phyloP scores from a whole-genome alignment of 2,888 invertebrate genomes.

The Drosophila colorata region DNA sequence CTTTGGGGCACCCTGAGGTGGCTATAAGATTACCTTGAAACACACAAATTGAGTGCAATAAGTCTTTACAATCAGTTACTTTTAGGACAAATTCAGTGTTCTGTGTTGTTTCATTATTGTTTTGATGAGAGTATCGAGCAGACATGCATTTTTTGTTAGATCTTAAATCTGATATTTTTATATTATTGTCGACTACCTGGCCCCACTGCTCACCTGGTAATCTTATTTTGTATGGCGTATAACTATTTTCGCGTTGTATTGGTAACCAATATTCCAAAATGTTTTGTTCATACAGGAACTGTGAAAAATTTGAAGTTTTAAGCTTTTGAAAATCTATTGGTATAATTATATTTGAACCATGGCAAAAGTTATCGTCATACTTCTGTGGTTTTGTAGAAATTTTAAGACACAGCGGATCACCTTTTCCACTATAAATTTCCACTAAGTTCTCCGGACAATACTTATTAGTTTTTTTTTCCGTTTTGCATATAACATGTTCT shows the following conservation, averaged over 20 bases:
- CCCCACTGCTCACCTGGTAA: constrained; percentile 86
- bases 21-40: constrained; percentile 60
- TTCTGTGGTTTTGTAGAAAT: constrained; percentile 70
- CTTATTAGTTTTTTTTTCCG: constrained; percentile 28
- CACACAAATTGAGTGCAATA: constrained; percentile 77
- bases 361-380: constrained; percentile 74
- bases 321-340: constrained; percentile 33
- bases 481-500: constrained; percentile 41
- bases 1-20: constrained; percentile 67
- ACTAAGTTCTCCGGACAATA: constrained; percentile 74
- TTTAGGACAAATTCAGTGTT: not conserved
- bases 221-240: constrained; percentile 79
- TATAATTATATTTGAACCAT: constrained; percentile 68
- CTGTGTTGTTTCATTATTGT: not conserved
- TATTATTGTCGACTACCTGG: constrained; percentile 51
- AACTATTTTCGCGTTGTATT: constrained; percentile 83
- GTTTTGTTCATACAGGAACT: constrained; percentile 39
- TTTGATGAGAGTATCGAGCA: constrained; percentile 12
- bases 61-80: constrained; percentile 46
- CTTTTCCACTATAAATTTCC: constrained; percentile 49
- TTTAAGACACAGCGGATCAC: constrained; percentile 75
- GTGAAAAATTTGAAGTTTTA: constrained; percentile 2
- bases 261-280: constrained; percentile 86
- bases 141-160: constrained; percentile 71
- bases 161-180: constrained; percentile 48